Conservation (phyloP, 2,888 invertebrate species). For the Galerucella calmariensis region DNA sequence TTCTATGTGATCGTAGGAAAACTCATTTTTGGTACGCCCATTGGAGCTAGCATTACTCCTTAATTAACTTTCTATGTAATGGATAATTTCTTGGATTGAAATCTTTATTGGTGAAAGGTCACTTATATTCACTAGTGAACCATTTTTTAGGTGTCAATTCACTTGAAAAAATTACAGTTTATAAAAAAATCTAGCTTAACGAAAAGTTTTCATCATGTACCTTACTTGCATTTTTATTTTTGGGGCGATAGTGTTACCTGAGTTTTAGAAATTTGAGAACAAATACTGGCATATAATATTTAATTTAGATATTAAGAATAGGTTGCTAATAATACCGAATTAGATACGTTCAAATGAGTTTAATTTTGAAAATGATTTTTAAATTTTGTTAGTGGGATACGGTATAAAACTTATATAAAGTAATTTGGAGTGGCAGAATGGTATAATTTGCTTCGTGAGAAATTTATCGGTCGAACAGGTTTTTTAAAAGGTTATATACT, state of each 20-base stretch:
- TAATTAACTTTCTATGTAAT: no score
- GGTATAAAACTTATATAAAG: background rate
- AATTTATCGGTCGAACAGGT: background rate
- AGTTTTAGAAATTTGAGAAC: background rate
- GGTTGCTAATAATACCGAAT: background rate
- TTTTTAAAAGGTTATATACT: background rate
- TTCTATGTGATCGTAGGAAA: no score
- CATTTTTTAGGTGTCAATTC: no score
- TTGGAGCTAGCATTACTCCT: no score
- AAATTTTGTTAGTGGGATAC: background rate
- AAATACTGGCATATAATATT: background rate
- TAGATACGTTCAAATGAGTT: conserved; percentile 2
- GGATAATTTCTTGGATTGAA: no score
- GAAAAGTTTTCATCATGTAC: background rate
- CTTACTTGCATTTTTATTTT: background rate
- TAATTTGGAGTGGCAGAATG: background rate
- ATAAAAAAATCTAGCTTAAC: background rate
- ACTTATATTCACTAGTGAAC: no score
- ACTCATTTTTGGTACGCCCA: no score
- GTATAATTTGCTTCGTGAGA: background rate
- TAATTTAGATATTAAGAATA: background rate
- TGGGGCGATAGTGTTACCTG: background rate
- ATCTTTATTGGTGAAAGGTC: no score
- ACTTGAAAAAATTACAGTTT: no score
- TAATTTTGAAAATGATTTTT: conserved; percentile 1